Percentiles rank a stretch among this genome's conserved stretches.
phyloP scores from a whole-genome alignment of 2,888 invertebrate genomes.

The Nymphalis urticae region DNA sequence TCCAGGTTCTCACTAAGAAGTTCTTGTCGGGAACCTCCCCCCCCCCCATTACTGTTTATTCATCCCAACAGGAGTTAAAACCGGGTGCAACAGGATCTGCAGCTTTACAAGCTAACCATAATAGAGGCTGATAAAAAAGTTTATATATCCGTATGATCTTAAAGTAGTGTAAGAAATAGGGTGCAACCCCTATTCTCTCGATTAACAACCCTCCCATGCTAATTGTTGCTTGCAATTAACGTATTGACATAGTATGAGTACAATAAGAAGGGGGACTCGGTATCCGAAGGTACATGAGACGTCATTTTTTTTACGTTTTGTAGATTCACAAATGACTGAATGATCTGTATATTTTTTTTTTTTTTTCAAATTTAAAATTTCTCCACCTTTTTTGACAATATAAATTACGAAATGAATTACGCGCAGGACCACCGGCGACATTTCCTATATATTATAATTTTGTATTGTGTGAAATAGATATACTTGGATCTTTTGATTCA shows the following conservation, averaged over 20 bases:
- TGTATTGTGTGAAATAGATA: slow-evolving; percentile 46
- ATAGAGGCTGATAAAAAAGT: too few species aligned
- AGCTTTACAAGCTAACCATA: too few species aligned
- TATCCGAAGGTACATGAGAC: background rate
- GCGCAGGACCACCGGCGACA: slow-evolving; percentile 17
- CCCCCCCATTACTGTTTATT: too few species aligned
- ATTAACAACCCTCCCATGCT: background rate
- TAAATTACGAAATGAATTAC: background rate
- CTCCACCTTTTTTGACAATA: background rate
- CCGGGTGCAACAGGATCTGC: too few species aligned
- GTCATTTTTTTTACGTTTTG: background rate
- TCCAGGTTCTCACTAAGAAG: too few species aligned
- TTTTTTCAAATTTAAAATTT: background rate
- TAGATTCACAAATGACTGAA: background rate
- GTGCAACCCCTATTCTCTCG: background rate
- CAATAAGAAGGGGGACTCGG: background rate
- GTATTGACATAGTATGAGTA: background rate
- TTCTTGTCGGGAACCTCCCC: too few species aligned
- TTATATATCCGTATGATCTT: background rate
- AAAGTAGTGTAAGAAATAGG: background rate
- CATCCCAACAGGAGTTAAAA: too few species aligned
- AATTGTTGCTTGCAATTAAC: background rate
- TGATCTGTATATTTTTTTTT: background rate
- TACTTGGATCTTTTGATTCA: slow-evolving; percentile 41
- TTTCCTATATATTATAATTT: slow-evolving; percentile 27